Evolutionary conservation across 2,113 vertebrate species (phyloP), one percentile per base, ranked within the genome.

Genomic region (Erinaceus europaeus): DNA sequence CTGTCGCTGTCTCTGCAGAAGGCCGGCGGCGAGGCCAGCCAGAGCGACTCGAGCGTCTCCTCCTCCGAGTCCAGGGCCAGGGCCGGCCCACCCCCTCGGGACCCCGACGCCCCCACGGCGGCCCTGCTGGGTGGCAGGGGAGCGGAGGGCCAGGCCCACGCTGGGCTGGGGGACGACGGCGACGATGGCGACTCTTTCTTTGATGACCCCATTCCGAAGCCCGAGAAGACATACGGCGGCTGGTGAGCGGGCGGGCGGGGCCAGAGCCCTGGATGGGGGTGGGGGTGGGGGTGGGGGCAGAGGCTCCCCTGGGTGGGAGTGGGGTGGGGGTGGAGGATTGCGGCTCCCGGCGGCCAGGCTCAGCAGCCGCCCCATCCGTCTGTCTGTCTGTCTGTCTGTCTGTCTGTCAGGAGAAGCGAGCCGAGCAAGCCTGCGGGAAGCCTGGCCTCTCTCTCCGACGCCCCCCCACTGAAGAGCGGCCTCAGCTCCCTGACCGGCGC

Each of bases 181-280:
- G 97, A 97, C 9, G 98, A 98, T 4, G 98, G 97, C 61, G 98
- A 99, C 81, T 99, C 99, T 3, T 99, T 99, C 96, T 99, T 99
- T 71, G 99, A 99, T 18, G 99, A 99, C 93, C 99, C 98, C 13
- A 93, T 99, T 88, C 98, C 98, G 29, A 98, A 98, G 94, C 98
- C 98, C 10, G 98, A 98, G 92, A 98, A 97, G 94, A 98, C 96
- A 0, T 99, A 98, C 0, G 94, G 98, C 92, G 94, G 98, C 92
- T 98, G 98, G 99, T 99, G 93, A 97, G 98, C n/a, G 11, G n/a
- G 3, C 6, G 59, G 12, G 59, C 3, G 21, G 6, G 21, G 25
- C 55, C 21, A 6, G 9, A 25, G 25, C 55, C 25, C 55, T 7
- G 55, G 23, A 8, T 57, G 23, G 23, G 3, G 55, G 6, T 29